Base-by-base conservation (phyloP, 92 coral and sea anemone genomes). In the Zoanthus sansibaricus region DNA sequence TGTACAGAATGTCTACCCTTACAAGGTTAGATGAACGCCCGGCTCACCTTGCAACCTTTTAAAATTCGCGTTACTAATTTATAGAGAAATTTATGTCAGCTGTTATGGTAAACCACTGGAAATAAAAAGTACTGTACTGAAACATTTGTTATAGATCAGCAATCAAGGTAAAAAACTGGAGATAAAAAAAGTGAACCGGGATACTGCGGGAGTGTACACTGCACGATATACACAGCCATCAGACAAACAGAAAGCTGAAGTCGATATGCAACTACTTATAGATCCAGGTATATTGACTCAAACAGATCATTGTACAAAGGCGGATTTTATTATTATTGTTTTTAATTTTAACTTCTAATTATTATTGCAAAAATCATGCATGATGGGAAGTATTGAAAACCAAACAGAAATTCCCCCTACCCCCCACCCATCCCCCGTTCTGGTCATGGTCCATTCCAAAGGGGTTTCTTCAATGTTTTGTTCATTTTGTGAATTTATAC, bases 191-290 rank as follows among this genome's bases (percentile, higher is more conserved):
- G 84, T 79, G 59, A 79, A 62, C 58, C 32, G 33, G 25, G 58
- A 61, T 15, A 79, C 84, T 54, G 84, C 73, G 17, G 84, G 84
- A 8, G 84, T 79, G 30, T 79, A 79, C 15, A 62, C 84, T 17
- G 84, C 45, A 3, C 48, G 84, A 33, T 51, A 61, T 4, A 79
- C 3, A 45, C 84, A 79, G 54, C 71, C 71, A 15, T 79, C 84
- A 25, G 84, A 79, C 72, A 45, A 66, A 15, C 84, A 79, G 72
- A 56, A 62, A 49, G 84, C 84, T 33, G 54, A 79, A 18, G 73
- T 64, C 42, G 54, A 45, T n/a, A 79, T 79, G 84, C 72, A 79
- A 3, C 56, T 79, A 18, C 56, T 79, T 16, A 9, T 79, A 66
- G 84, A 79, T 61, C 84, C 73, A 62, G 84, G 84, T 79, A 30